Conservation (phyloP, 2,797 vertebrate genomes). For the Typhlichthys eigenmanni region DNA sequence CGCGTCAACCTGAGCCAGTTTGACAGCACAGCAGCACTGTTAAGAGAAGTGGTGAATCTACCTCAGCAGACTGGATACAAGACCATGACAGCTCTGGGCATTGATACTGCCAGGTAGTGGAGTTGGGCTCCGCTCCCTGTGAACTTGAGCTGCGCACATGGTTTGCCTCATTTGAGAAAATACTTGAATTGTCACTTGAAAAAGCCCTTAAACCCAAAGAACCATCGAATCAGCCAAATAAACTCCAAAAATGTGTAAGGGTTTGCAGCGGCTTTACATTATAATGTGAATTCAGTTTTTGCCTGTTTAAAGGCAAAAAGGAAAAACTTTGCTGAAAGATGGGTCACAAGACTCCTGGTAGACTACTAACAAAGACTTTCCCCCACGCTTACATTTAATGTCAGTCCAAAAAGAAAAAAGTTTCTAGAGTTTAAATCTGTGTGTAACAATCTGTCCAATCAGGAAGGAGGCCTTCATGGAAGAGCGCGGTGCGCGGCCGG, state of each 20-base stretch:
- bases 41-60: conserved; percentile 76
- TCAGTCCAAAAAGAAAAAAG: background rate
- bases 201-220: background rate
- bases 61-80: conserved; percentile 82
- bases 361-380: background rate
- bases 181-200: too few species aligned
- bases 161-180: background rate
- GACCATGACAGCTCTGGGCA: conserved; percentile 91
- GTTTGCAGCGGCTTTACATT: background rate
- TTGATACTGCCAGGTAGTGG: conserved; percentile 88
- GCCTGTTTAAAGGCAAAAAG: too few species aligned
- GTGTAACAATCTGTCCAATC: conserved; percentile 20
- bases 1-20: conserved; percentile 91
- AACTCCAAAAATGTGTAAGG: too few species aligned
- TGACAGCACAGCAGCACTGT: conserved; percentile 77
- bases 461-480: conserved; percentile 91
- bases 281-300: background rate
- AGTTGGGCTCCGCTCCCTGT: background rate
- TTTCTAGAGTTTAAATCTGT: too few species aligned
- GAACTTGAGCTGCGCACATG: background rate
- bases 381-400: background rate
- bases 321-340: too few species aligned
- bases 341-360: conserved; percentile 3
- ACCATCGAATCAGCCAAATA: too few species aligned
- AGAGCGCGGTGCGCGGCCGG: conserved; percentile 85